Percentiles rank a stretch among this genome's conserved stretches.
Conservation (phyloP, 2,797 vertebrate genomes). For the Sebastes baramenuke region DNA sequence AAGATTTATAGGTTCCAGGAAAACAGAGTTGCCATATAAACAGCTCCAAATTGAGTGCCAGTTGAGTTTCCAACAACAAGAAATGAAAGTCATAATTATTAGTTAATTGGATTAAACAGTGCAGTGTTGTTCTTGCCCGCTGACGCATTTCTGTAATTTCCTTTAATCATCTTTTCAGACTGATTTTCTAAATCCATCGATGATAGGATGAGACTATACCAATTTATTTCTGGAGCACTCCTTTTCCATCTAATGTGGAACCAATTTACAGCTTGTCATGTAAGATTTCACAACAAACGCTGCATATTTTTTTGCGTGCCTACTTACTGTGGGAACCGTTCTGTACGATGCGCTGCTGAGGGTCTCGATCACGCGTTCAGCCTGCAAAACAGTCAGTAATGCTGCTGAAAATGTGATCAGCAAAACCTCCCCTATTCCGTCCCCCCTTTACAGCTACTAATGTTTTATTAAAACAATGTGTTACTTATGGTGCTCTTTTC, state of each 20-base stretch:
- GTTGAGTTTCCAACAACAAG: slow-evolving; percentile 39
- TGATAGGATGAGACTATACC: slow-evolving; percentile 58
- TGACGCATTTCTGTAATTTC: slow-evolving; percentile 60
- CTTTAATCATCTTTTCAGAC: slow-evolving; percentile 63
- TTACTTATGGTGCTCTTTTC: slow-evolving; percentile 36
- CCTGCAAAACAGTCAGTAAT: slow-evolving; percentile 7
- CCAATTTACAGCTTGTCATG: slow-evolving; percentile 72
- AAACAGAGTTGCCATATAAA: slow-evolving; percentile 67
- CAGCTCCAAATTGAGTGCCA: slow-evolving; percentile 36
- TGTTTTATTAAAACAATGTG: slow-evolving; percentile 59
- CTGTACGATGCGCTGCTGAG: slow-evolving; percentile 2
- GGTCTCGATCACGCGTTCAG: slow-evolving; percentile 13
- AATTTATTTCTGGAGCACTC: slow-evolving; percentile 62
- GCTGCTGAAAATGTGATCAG: slow-evolving; percentile 37
- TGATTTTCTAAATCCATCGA: slow-evolving; percentile 51
- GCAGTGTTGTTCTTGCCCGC: slow-evolving; percentile 58
- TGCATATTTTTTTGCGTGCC: slow-evolving; percentile 32
- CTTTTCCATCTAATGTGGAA: slow-evolving; percentile 72
- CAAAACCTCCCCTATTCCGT: neutral
- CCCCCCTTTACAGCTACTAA: slow-evolving; percentile 13
- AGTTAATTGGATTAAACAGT: slow-evolving; percentile 74
- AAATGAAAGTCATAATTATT: slow-evolving; percentile 69
- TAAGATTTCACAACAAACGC: slow-evolving; percentile 64
- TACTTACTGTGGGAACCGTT: slow-evolving; percentile 26
- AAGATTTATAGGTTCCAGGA: slow-evolving; percentile 64